These are phyloP conservation scores for Danionella cerebrum DNA, from an alignment of 2,113 vertebrate species.

Conservation along the genomic window DNA sequence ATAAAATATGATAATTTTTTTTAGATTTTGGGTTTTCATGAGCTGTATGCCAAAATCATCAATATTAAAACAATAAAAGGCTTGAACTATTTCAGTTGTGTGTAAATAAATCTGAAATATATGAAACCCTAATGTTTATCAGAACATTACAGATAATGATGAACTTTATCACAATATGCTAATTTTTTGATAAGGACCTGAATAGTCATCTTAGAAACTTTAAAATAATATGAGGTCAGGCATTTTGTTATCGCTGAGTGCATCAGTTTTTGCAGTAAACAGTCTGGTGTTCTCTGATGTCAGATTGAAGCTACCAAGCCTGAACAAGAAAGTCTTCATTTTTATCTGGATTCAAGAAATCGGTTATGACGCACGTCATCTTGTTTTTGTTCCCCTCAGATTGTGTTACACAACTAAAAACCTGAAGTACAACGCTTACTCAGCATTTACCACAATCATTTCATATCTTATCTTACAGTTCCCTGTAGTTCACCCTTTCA, in stretches of 20 bases:
- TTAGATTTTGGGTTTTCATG: too few species aligned
- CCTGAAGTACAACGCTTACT: not conserved
- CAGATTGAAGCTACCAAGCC: not conserved
- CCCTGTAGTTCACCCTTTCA: not conserved
- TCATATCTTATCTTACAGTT: not conserved
- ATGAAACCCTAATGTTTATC: too few species aligned
- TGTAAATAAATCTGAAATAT: too few species aligned
- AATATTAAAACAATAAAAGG: too few species aligned
- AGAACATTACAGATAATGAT: too few species aligned
- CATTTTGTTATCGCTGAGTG: not conserved
- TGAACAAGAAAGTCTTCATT: not conserved
- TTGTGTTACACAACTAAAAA: not conserved
- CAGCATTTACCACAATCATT: not conserved
- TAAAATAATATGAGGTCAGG: not conserved
- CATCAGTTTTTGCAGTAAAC: not conserved
- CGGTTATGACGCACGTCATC: not conserved
- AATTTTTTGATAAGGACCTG: too few species aligned
- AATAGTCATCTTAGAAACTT: too few species aligned
- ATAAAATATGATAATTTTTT: too few species aligned
- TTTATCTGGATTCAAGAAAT: not conserved
- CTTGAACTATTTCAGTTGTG: too few species aligned
- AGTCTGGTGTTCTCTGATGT: not conserved
- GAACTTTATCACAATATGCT: too few species aligned
- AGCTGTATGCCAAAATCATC: too few species aligned
- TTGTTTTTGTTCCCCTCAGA: not conserved